phyloP scores from a whole-genome alignment of 2,797 vertebrate species.

The Betta splendens region DNA sequence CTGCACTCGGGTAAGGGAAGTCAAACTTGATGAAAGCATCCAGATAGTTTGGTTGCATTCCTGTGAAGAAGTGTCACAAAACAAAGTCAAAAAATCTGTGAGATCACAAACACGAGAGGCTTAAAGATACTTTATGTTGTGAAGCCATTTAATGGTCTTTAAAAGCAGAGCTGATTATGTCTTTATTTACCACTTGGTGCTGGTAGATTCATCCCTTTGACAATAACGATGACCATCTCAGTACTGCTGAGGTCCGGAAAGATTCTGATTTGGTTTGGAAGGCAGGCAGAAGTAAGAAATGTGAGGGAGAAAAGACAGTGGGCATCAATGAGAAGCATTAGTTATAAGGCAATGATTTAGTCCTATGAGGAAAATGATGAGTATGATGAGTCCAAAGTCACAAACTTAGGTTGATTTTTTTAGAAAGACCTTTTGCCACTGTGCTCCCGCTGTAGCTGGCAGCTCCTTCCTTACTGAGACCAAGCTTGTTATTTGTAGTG shows the following conservation, averaged over 20 bases:
- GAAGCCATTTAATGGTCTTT: too few species aligned
- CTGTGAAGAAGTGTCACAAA: conserved; percentile 62
- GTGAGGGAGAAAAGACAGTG: not conserved
- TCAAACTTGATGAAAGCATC: conserved; percentile 94
- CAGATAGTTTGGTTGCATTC: conserved; percentile 89
- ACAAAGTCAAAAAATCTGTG: too few species aligned
- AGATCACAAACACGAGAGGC: too few species aligned
- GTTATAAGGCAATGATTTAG: too few species aligned
- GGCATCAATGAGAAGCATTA: too few species aligned
- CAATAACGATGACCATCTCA: conserved; percentile 93
- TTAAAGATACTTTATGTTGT: not conserved
- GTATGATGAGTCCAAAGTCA: too few species aligned
- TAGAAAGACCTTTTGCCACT: too few species aligned
- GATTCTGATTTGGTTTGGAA: conserved; percentile 88
- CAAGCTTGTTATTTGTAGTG: too few species aligned
- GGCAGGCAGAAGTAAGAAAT: not conserved
- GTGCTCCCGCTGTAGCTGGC: too few species aligned
- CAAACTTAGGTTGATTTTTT: too few species aligned
- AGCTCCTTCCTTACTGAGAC: too few species aligned
- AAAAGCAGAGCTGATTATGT: not conserved
- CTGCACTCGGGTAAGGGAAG: conserved; percentile 93
- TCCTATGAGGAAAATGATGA: too few species aligned
- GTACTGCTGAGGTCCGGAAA: conserved; percentile 97
- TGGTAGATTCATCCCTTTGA: conserved; percentile 94
- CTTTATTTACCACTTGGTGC: conserved; percentile 87